Conservation (phyloP, 2,888 invertebrate species). For the Saturnia japonica region DNA sequence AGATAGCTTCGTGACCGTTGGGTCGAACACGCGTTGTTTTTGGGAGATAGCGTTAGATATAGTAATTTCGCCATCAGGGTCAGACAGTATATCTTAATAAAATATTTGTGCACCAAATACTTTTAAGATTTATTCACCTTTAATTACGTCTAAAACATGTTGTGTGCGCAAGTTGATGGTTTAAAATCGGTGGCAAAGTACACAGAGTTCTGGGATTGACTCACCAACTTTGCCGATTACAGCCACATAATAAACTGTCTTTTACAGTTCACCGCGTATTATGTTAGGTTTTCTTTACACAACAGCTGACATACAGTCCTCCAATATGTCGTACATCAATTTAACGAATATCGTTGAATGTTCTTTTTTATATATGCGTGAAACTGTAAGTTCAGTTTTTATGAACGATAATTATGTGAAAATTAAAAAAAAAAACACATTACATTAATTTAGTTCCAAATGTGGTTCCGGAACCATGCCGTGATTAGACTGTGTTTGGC, state of each 20-base stretch:
- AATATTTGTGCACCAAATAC: not conserved
- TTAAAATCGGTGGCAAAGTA: not conserved
- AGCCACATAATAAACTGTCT: not conserved
- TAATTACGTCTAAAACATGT: not conserved
- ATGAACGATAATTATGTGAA: too few relatives aligned
- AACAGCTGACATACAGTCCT: not conserved
- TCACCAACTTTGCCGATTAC: not conserved
- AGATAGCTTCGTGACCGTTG: too few relatives aligned
- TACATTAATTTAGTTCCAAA: too few relatives aligned
- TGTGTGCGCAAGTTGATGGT: not conserved
- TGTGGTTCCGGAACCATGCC: too few relatives aligned
- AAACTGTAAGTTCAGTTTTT: too few relatives aligned
- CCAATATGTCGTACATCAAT: not conserved
- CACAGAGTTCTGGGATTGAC: not conserved
- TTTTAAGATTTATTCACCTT: not conserved
- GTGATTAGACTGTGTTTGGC: too few relatives aligned
- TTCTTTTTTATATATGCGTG: too few relatives aligned
- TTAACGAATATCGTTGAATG: not conserved
- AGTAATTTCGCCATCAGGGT: too few relatives aligned
- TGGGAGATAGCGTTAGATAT: too few relatives aligned
- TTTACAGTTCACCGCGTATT: constrained; percentile 2
- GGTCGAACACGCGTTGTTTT: too few relatives aligned
- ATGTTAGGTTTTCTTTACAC: constrained; percentile 2
- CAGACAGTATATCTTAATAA: too few relatives aligned
- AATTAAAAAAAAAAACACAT: too few relatives aligned